These are phyloP conservation scores for Cosmia trapezina DNA, from an alignment of 2,888 invertebrate genomes.

Conservation along the genomic window DNA sequence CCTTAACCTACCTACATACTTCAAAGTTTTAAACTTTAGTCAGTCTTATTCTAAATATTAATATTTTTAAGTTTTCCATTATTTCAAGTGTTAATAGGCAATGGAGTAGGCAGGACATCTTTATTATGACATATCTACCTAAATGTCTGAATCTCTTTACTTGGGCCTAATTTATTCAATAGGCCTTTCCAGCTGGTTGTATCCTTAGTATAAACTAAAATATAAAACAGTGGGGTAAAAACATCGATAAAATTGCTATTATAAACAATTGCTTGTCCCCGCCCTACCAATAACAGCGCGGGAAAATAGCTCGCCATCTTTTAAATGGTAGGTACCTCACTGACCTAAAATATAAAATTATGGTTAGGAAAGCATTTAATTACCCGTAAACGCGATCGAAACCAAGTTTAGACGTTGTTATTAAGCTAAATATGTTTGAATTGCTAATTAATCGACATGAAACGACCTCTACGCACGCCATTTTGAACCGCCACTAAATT, in stretches of 20 bases:
- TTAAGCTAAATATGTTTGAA: constrained; percentile 88
- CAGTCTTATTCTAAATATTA: not conserved
- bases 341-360: constrained; percentile 61
- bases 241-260: constrained; percentile 28
- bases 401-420: constrained; percentile 81
- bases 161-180: not conserved
- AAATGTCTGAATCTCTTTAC: not conserved
- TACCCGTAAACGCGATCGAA: constrained; percentile 78
- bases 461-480: constrained; percentile 82
- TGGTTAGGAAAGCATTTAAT: constrained; percentile 77
- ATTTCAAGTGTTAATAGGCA: not conserved
- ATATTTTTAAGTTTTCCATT: too few species aligned
- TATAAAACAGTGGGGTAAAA: not conserved
- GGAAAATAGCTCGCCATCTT: constrained; percentile 53
- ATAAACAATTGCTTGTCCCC: constrained; percentile 7
- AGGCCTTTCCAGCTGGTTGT: not conserved
- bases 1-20: not conserved
- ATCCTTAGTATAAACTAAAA: too few species aligned
- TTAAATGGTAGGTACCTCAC: constrained; percentile 49
- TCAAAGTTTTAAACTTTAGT: too few species aligned
- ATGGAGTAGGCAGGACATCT: not conserved
- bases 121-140: not conserved
- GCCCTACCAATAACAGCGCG: constrained; percentile 37
- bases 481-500: constrained; percentile 62
- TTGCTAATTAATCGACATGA: constrained; percentile 82